A percentile compares a stretch with the other conserved stretches of the same genome.
Conservation (phyloP, 2,797 vertebrate species). For the Peromyscus nudipes region DNA sequence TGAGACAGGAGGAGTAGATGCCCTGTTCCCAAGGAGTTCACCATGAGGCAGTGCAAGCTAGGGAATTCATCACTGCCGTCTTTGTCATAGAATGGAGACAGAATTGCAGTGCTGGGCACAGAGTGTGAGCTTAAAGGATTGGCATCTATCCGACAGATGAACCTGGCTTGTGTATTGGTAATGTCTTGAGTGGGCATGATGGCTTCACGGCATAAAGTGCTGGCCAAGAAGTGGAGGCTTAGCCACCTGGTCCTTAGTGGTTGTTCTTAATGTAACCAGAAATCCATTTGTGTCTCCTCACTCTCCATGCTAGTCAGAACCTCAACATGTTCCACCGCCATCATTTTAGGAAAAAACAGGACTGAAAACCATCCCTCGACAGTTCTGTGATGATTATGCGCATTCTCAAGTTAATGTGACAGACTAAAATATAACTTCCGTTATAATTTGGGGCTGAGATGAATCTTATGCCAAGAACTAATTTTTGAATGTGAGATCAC, state of each 20-base stretch:
- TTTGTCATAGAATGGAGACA: background rate
- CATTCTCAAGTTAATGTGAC: slow-evolving; percentile 33
- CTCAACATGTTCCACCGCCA: background rate
- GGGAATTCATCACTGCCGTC: background rate
- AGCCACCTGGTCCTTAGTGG: background rate
- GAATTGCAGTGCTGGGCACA: background rate
- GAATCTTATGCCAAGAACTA: slow-evolving; percentile 42
- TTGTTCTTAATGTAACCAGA: background rate
- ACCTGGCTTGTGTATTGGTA: background rate
- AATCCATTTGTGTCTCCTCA: background rate
- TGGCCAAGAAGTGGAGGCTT: background rate
- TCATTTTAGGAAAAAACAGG: background rate
- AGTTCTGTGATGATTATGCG: background rate
- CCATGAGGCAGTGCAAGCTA: background rate
- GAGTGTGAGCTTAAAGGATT: background rate
- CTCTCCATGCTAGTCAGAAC: background rate
- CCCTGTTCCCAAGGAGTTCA: background rate
- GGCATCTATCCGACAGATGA: background rate
- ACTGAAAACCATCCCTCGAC: background rate
- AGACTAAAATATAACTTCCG: slow-evolving; percentile 38
- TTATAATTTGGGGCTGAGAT: slow-evolving; percentile 4
- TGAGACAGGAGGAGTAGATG: background rate
- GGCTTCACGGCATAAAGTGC: background rate
- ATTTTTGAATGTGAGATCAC: background rate
- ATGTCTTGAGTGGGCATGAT: background rate